Evolutionary conservation across 2,888 invertebrate genomes (phyloP).

Genomic region (Brachyptera risi): DNA sequence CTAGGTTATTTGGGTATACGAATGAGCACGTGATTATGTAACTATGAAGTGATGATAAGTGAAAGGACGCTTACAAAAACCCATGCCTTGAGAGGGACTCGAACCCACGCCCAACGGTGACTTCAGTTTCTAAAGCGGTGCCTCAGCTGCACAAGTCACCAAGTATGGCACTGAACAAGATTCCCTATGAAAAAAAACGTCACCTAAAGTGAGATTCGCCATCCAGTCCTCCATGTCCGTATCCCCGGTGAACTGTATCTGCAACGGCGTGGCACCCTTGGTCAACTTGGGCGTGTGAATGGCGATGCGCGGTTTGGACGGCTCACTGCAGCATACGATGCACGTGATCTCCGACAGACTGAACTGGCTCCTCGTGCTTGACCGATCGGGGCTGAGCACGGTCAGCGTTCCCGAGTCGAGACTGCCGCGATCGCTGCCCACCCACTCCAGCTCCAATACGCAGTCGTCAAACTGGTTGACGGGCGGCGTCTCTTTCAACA

Average conservation of each 20-base stretch:
- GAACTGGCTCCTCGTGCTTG: slow-evolving; percentile 66
- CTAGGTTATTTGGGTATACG: no score
- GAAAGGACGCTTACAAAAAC: no score
- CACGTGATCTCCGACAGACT: slow-evolving; percentile 73
- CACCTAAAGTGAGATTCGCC: slow-evolving; percentile 66
- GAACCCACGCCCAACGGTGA: no score
- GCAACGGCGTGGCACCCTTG: slow-evolving; percentile 55
- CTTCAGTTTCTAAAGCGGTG: no score
- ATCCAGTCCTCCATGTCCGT: slow-evolving; percentile 88
- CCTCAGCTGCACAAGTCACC: no score
- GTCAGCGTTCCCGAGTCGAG: slow-evolving; percentile 70
- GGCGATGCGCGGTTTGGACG: slow-evolving; percentile 70
- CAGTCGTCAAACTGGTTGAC: slow-evolving; percentile 64
- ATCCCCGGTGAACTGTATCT: slow-evolving; percentile 76
- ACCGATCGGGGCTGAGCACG: slow-evolving; percentile 72
- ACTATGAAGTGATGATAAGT: no score
- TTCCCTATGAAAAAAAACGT: no score
- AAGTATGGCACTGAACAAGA: no score
- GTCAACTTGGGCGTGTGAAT: slow-evolving; percentile 65
- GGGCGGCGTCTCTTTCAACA: slow-evolving; percentile 39
- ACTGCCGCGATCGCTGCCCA: slow-evolving; percentile 56
- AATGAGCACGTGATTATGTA: no score
- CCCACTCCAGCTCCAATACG: slow-evolving; percentile 77
- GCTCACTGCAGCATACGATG: slow-evolving; percentile 74
- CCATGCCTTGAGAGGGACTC: no score